Conservation (phyloP, 2,113 vertebrate genomes). For the Rhea americana region DNA sequence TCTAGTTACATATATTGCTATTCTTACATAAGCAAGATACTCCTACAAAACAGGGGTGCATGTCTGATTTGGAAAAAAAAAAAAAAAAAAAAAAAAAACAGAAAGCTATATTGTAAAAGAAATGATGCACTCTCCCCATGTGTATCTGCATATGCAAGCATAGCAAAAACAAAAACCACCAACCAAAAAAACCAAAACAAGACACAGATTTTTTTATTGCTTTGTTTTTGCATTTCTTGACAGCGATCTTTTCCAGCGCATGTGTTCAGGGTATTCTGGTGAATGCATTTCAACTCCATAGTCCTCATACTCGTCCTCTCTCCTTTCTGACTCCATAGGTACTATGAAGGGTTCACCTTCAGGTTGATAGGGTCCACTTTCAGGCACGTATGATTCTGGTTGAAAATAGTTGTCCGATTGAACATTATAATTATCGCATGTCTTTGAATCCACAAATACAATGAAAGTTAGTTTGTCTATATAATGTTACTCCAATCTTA, state of each 20-base stretch:
- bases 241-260: conserved; percentile 86
- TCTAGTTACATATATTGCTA: conserved; percentile 55
- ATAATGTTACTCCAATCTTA: conserved; percentile 52
- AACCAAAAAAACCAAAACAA: conserved; percentile 12
- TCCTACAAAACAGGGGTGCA: conserved; percentile 20
- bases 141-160: conserved; percentile 63
- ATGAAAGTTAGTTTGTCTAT: conserved; percentile 51
- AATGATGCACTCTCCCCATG: not conserved
- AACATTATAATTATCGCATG: conserved; percentile 79
- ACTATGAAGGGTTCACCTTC: conserved; percentile 84
- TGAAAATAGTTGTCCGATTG: conserved; percentile 90
- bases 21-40: conserved; percentile 52
- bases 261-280: conserved; percentile 72
- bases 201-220: conserved; percentile 50
- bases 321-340: conserved; percentile 81
- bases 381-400: conserved; percentile 88
- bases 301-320: conserved; percentile 86
- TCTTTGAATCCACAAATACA: conserved; percentile 71
- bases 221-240: conserved; percentile 74
- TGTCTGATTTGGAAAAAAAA: not conserved
- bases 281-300: conserved; percentile 84
- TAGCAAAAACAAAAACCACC: conserved; percentile 50
- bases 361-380: conserved; percentile 83
- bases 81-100: not conserved
- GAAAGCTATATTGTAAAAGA: conserved; percentile 13